Conservation (phyloP, 2,797 vertebrate species). For the Premnoplex brunnescens region DNA sequence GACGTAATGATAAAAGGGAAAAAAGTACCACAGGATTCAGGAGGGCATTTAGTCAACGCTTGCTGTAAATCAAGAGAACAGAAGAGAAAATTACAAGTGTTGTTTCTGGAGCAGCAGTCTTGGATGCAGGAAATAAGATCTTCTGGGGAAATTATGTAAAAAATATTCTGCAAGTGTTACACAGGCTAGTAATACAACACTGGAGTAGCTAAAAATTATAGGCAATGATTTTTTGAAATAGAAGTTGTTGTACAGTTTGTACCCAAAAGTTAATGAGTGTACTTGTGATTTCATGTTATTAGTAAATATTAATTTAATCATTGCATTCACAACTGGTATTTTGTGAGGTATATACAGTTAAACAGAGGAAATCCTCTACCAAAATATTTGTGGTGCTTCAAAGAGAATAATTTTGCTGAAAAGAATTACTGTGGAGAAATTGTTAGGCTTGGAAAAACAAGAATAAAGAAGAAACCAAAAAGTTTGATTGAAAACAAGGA, state of each 20-base stretch:
- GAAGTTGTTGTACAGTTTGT: not conserved
- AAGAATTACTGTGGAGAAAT: not conserved
- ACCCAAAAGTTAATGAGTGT: not conserved
- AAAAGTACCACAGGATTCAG: not conserved
- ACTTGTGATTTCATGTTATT: not conserved
- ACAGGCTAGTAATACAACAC: not conserved
- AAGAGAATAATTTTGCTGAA: not conserved
- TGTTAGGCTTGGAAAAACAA: not conserved
- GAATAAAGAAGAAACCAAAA: not conserved
- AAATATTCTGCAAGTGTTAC: not conserved
- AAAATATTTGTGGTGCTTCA: not conserved
- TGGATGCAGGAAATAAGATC: not conserved
- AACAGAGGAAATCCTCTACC: not conserved
- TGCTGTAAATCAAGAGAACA: not conserved
- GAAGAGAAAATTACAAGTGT: not conserved
- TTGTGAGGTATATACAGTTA: not conserved
- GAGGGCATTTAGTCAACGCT: not conserved
- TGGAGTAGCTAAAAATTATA: not conserved
- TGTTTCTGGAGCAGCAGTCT: not conserved
- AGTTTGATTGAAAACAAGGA: not conserved
- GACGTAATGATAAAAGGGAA: not conserved
- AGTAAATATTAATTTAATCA: not conserved
- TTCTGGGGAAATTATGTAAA: not conserved
- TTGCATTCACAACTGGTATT: not conserved
- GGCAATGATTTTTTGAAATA: not conserved